phyloP scores from a whole-genome alignment of 2,888 invertebrate genomes.

The Eupithecia dodoneata region DNA sequence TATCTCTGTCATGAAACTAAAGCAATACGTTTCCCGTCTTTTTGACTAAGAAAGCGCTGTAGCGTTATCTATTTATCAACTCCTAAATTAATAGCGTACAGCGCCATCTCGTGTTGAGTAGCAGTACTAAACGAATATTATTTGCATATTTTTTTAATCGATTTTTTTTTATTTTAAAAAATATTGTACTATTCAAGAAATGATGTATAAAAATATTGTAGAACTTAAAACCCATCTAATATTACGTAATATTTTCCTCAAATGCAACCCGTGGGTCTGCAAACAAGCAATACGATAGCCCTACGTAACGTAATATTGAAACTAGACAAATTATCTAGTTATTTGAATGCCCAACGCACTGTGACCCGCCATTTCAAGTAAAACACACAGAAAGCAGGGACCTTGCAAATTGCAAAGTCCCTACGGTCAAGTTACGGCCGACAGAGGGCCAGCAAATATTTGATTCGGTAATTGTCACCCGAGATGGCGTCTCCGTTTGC shows the following conservation, averaged over 20 bases:
- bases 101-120: conserved; percentile 50
- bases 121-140: conserved; percentile 29
- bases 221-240: no score
- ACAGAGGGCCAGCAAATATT: conserved; percentile 80
- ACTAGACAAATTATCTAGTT: conserved; percentile 70
- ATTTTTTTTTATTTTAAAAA: background rate
- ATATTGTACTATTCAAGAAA: background rate
- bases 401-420: conserved; percentile 41
- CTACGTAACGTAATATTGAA: conserved; percentile 60
- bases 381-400: conserved; percentile 24
- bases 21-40: background rate
- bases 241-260: conserved; percentile 60
- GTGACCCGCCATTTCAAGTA: conserved; percentile 41
- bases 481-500: conserved; percentile 63
- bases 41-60: background rate
- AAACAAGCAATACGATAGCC: conserved; percentile 76
- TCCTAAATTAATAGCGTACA: background rate
- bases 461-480: conserved; percentile 79
- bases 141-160: background rate
- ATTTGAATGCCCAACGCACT: conserved; percentile 46
- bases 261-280: conserved; percentile 73
- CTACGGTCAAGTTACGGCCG: conserved; percentile 71
- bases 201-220: background rate
- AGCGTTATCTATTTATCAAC: background rate
- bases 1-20: background rate